Evolutionary conservation across 2,797 vertebrate species (phyloP).

Genomic region (Adrianichthys oophorus): DNA sequence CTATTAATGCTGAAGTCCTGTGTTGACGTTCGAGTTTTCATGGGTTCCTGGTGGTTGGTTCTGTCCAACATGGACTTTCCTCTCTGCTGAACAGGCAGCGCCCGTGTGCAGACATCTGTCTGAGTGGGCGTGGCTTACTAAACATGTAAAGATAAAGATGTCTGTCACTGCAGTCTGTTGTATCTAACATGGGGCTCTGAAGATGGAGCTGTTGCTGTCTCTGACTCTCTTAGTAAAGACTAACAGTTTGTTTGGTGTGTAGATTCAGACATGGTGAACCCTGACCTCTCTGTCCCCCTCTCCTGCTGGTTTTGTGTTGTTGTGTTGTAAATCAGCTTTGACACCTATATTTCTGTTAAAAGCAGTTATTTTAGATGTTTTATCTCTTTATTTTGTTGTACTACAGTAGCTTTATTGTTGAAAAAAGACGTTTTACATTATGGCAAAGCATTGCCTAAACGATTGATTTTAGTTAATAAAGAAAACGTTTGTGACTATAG

Average conservation of each 20-base stretch:
- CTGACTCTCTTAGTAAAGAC: too few relatives aligned
- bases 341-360: not conserved
- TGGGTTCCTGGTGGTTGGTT: conserved; percentile 23
- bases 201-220: too few relatives aligned
- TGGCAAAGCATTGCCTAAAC: too few relatives aligned
- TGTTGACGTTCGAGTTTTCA: conserved; percentile 36
- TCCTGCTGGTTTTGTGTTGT: conserved; percentile 11
- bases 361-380: not conserved
- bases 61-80: conserved; percentile 1
- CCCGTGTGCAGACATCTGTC: conserved; percentile 17
- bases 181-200: not conserved
- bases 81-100: conserved; percentile 6
- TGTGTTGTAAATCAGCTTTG: conserved; percentile 4
- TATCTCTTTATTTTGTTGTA: not conserved
- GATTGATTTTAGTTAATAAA: too few relatives aligned
- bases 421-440: too few relatives aligned
- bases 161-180: conserved; percentile 1
- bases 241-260: conserved; percentile 21
- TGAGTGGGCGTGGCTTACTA: not conserved
- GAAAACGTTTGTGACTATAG: too few relatives aligned
- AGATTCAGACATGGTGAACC: not conserved
- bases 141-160: conserved; percentile 1
- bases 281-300: not conserved
- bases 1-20: conserved; percentile 13
- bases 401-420: too few relatives aligned